Conservation (phyloP, 2,113 vertebrate species). For the Pelecanus crispus region DNA sequence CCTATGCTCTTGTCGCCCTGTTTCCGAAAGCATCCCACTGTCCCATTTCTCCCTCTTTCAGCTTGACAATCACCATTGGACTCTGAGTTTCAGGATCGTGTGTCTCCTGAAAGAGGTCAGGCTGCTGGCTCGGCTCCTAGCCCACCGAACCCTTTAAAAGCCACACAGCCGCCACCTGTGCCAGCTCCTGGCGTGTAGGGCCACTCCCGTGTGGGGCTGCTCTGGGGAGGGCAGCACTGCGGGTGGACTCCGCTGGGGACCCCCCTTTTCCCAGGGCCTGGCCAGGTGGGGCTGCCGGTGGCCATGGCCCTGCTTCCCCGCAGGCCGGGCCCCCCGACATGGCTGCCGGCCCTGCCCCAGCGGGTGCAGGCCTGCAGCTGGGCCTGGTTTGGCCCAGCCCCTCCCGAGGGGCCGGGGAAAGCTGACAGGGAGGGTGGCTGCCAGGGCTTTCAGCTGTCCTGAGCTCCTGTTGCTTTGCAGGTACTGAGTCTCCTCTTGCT, state of each 20-base stretch:
- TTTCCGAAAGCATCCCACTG: background rate
- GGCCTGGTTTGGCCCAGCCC: rapidly evolving
- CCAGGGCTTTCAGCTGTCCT: rapidly evolving
- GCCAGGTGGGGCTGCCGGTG: background rate
- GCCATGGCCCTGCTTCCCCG: rapidly evolving
- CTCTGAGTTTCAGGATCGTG: background rate
- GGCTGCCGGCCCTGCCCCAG: background rate
- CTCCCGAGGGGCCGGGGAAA: no score
- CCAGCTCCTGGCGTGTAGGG: background rate
- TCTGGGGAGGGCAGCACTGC: background rate
- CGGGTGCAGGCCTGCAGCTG: background rate
- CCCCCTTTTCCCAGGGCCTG: background rate
- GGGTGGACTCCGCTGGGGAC: background rate
- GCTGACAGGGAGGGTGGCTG: background rate
- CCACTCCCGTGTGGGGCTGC: background rate
- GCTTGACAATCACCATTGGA: rapidly evolving
- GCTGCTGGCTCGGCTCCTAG: background rate
- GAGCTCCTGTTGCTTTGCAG: background rate
- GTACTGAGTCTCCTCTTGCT: background rate
- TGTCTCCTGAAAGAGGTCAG: background rate
- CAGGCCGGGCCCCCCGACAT: rapidly evolving
- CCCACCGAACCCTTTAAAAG: background rate
- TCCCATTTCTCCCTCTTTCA: background rate
- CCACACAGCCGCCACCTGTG: background rate
- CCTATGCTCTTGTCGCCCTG: rapidly evolving